Base-by-base conservation (phyloP, 1,140 invertebrate genomes). In the Ips typographus region DNA sequence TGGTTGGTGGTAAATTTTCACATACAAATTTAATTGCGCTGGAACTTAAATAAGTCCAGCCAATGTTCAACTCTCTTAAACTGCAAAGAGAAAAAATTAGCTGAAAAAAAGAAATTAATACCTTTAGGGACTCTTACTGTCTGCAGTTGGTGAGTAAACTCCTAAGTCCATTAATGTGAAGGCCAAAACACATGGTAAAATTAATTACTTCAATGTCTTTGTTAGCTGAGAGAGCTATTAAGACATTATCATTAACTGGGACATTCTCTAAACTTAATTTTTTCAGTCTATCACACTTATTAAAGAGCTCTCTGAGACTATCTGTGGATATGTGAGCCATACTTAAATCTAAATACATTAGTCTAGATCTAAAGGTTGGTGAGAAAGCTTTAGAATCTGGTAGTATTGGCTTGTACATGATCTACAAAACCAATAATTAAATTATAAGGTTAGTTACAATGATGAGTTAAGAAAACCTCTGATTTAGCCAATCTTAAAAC, bases 181-280 rank as follows among this genome's bases (percentile, higher is more conserved):
- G 78, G 39, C 90, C 90, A 65, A 83, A 83, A 72, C 86, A 87
- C 86, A 92, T 90, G 1, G 89, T 85, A 76, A 94, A 81, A 84
- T 94, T 94, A 2, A 94, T 80, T 3, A 88, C 85, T 77, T 90
- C 87, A 63, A 94, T 78, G 40, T 88, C 81, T 53, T 74, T 77
- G 78, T 91, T 93, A 75, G 86, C 74, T 71, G 86, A 86, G 51
- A 96, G 85, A 51, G 86, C 83, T 60, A 79, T 71, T 73, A 90
- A 90, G 52, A 89, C 86, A 2, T 78, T 76, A 73, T 86, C 82
- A 77, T 86, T 86, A 0, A 95, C 55, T 22, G 80, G 78, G 66
- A 91, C 87, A 72, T 89, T 89, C 83, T 96, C 94, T 53, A 96
- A 77, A 74, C 93, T 95, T 1, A 96, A 79, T 80, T 95, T 95